Percentiles rank a stretch among this genome's conserved stretches.
These are phyloP conservation scores for Psittacara wagleri DNA, from an alignment of 2,113 vertebrate genomes.

Conservation along the genomic window DNA sequence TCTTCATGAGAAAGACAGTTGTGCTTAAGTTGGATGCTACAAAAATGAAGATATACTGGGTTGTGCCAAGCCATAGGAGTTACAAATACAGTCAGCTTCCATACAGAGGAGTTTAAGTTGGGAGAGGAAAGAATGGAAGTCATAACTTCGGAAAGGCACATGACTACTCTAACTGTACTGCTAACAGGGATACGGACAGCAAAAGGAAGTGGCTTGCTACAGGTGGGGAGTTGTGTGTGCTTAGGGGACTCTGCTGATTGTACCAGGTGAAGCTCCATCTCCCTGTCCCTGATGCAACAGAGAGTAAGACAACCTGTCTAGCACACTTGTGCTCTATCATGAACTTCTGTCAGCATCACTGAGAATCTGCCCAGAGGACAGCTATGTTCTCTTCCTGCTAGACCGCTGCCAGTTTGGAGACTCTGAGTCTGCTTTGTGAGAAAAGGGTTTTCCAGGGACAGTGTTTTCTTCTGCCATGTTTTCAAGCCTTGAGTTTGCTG, in stretches of 20 bases:
- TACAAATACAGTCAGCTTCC: not conserved
- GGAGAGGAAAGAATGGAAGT: rapidly evolving
- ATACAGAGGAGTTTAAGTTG: not conserved
- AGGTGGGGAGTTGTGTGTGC: not conserved
- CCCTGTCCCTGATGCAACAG: not conserved
- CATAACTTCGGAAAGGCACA: not conserved
- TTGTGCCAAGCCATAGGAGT: rapidly evolving
- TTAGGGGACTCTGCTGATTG: not conserved
- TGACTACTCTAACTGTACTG: not conserved
- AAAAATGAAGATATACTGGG: not conserved
- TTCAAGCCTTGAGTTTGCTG: not conserved
- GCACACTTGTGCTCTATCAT: not conserved
- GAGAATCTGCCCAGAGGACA: not conserved
- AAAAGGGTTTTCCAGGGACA: not conserved
- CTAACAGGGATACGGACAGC: not conserved
- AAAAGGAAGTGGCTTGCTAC: not conserved
- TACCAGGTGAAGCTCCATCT: not conserved
- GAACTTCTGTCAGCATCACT: not conserved
- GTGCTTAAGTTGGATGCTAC: not conserved
- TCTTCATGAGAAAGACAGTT: not conserved
- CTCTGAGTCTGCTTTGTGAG: not conserved
- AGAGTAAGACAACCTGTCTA: not conserved
- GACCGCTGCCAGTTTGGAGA: not conserved
- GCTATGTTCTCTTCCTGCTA: not conserved
- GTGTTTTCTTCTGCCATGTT: not conserved